Conservation (phyloP, 2,888 invertebrate genomes). For the Agonopterix heracliana region DNA sequence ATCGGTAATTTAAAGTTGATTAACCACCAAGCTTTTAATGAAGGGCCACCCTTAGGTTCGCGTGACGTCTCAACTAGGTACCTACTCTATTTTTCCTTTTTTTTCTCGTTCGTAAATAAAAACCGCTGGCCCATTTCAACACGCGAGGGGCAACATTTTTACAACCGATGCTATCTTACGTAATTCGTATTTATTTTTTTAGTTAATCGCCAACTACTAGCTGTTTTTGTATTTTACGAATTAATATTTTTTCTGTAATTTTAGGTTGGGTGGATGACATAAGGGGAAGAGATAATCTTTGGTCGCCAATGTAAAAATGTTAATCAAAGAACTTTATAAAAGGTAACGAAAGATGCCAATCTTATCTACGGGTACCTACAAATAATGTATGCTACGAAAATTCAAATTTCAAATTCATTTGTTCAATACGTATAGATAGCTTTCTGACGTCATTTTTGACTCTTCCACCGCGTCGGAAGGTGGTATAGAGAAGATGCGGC, state of each 20-base stretch:
- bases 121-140: constrained; percentile 16
- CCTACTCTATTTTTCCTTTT: constrained; percentile 3
- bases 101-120: constrained; percentile 29
- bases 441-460: too few relatives aligned
- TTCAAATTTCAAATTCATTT: too few relatives aligned
- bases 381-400: too few relatives aligned
- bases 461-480: too few relatives aligned
- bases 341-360: too few relatives aligned
- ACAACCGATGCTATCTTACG: constrained; percentile 10
- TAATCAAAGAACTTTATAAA: too few relatives aligned
- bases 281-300: neutral
- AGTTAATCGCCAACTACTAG: constrained; percentile 16
- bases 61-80: constrained; percentile 24
- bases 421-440: too few relatives aligned
- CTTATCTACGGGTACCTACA: too few relatives aligned
- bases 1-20: too few relatives aligned
- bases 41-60: constrained; percentile 12
- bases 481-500: too few relatives aligned
- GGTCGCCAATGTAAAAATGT: neutral
- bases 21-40: neutral
- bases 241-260: constrained; percentile 14
- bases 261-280: constrained; percentile 6
- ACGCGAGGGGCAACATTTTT: constrained; percentile 6
- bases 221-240: constrained; percentile 11
- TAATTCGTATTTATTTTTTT: constrained; percentile 15